These are phyloP conservation scores for Anguilla rostrata DNA, from an alignment of 2,113 vertebrate genomes.

Conservation along the genomic window DNA sequence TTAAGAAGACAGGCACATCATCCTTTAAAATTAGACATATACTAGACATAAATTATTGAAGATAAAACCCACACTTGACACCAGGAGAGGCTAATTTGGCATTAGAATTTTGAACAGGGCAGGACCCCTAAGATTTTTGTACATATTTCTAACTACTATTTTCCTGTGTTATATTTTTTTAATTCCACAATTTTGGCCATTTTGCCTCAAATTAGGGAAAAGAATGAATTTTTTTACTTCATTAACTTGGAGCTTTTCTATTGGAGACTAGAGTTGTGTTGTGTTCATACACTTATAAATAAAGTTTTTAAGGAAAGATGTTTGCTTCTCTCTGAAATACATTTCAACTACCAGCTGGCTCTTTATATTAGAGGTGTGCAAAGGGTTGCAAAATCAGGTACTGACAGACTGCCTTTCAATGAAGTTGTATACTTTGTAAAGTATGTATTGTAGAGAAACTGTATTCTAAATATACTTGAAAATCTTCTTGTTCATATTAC, in stretches of 20 bases:
- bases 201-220: constrained; percentile 52
- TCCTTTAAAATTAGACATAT: constrained; percentile 27
- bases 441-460: constrained; percentile 9
- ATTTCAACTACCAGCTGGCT: constrained; percentile 23
- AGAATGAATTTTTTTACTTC: constrained; percentile 26
- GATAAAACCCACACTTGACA: not conserved
- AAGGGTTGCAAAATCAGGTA: constrained; percentile 38
- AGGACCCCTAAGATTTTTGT: constrained; percentile 64
- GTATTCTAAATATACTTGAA: constrained; percentile 13
- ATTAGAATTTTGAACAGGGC: constrained; percentile 50
- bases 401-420: constrained; percentile 31
- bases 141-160: constrained; percentile 49
- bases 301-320: not conserved
- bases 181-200: constrained; percentile 47
- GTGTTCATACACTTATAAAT: not conserved
- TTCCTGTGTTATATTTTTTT: constrained; percentile 44
- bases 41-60: constrained; percentile 60
- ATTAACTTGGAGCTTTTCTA: not conserved
- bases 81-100: not conserved
- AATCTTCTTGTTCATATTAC: not conserved
- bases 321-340: constrained; percentile 27
- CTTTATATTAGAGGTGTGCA: constrained; percentile 16
- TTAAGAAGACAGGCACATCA: constrained; percentile 54
- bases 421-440: constrained; percentile 30
- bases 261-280: not conserved